Base-by-base conservation (phyloP, 2,113 vertebrate species). In the Ceyx margarethae region DNA sequence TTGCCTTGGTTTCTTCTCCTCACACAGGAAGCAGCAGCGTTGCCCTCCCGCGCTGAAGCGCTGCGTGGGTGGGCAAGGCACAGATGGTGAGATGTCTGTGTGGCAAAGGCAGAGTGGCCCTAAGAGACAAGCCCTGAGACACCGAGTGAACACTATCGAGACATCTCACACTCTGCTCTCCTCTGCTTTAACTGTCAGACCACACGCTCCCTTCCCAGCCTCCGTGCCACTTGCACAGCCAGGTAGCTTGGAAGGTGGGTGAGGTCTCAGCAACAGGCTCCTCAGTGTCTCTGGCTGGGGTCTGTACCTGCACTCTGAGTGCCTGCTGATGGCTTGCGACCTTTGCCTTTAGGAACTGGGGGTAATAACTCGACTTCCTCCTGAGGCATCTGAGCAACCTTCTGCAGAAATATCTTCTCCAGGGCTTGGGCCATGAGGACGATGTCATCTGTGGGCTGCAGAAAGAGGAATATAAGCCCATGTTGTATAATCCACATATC, bases 401-500 rank as follows among this genome's bases (percentile, higher is more conserved):
- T 99, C 93, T 99, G 98, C 91, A 99, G 95, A 95, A 99, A 99
- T 56, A 99, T 98, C 97, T 99, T 99, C 96, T 99, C 99, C 97
- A 99, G 94, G 26, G 99, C 98, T 85, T 99, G 99, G 11, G 99
- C 99, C 99, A 99, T 99, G 82, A 99, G 98, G 91, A 99, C 99
- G 3, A 99, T 99, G 96, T 99, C 99, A 78, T 99, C 99, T 87
- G 99, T 99, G 60, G 99, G 99, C 99, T 99, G 91, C 81, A 95
- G 65, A 95, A 81, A 84, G 80, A 87, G 83, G 40, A 85, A 89
- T 4, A 85, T 6, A 66, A 92, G 65, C 31, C 22, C 23, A 48
- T 40, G 25, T 28, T 65, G 62, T 31, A 45, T 29, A 18, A 45
- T 43, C 62, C 62, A 43, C 29, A 45, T 17, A 10, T 9, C 13